These are phyloP conservation scores for Rhizomys pruinosus DNA, from an alignment of 2,113 vertebrate genomes.

Conservation along the genomic window DNA sequence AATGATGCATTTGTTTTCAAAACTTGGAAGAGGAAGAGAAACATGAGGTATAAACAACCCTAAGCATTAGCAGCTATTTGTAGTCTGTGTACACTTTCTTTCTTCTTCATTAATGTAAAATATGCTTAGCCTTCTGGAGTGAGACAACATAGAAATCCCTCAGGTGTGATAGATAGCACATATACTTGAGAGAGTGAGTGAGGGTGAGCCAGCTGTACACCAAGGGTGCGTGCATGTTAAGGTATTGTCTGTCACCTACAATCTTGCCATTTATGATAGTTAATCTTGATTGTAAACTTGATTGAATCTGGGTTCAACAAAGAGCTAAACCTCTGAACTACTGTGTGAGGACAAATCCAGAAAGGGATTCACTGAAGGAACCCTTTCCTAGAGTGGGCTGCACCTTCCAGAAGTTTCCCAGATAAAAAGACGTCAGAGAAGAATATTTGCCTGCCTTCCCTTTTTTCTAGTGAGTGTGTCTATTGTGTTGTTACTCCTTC, in stretches of 20 bases:
- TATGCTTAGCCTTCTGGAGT: not conserved
- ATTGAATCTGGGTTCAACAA: not conserved
- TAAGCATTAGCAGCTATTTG: not conserved
- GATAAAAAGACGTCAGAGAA: not conserved
- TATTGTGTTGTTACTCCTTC: not conserved
- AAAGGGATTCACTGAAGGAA: not conserved
- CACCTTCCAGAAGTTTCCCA: not conserved
- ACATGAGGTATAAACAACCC: not conserved
- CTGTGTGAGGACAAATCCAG: not conserved
- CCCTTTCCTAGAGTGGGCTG: not conserved
- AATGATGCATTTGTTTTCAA: not conserved
- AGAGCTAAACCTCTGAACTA: too few species aligned
- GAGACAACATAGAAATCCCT: too few species aligned
- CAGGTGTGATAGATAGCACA: fast-evolving
- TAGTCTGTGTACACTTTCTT: not conserved
- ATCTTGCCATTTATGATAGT: not conserved
- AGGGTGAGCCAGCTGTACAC: not conserved
- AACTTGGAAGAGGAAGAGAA: not conserved
- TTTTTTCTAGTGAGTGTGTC: not conserved
- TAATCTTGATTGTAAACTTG: not conserved
- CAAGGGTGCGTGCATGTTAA: fast-evolving
- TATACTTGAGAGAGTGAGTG: not conserved
- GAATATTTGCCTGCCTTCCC: too few species aligned
- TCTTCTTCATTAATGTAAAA: not conserved
- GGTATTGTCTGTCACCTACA: not conserved